A percentile compares a stretch with the other conserved stretches of the same genome.
Evolutionary conservation across 2,797 vertebrate species (phyloP).

Genomic region (Gallinago nigripennis): DNA sequence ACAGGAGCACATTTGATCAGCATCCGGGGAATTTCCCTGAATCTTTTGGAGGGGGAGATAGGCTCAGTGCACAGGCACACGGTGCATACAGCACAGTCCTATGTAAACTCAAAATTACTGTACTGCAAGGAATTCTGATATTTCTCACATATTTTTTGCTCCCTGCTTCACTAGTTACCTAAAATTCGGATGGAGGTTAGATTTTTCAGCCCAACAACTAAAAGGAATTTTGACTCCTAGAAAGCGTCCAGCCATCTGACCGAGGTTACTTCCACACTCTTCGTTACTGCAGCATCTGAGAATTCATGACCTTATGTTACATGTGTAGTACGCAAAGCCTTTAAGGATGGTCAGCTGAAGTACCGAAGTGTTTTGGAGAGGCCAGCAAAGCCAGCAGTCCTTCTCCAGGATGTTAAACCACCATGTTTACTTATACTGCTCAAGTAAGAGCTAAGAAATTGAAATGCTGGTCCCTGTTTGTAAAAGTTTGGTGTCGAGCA

Average conservation of each 20-base stretch:
- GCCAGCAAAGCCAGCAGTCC: not conserved
- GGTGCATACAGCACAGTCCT: not conserved
- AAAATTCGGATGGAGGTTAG: not conserved
- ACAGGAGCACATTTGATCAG: not conserved
- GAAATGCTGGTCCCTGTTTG: not conserved
- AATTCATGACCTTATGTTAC: not conserved
- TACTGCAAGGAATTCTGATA: not conserved
- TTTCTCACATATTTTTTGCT: not conserved
- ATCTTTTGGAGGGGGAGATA: not conserved
- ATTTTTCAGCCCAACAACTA: not conserved
- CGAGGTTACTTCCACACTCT: not conserved
- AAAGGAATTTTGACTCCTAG: not conserved
- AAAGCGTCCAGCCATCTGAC: not conserved
- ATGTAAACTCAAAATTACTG: not conserved
- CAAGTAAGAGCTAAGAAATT: not conserved
- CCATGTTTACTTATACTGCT: not conserved
- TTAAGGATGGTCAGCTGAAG: not conserved
- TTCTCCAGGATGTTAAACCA: not conserved
- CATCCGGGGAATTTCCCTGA: not conserved
- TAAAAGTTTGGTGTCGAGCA: not conserved
- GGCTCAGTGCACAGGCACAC: rapidly evolving
- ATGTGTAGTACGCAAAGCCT: not conserved
- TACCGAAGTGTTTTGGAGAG: not conserved
- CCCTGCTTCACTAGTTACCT: not conserved
- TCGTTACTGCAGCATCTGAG: not conserved